Evolutionary conservation across 2,888 invertebrate genomes (phyloP).

Genomic region (Leucophenga montana): DNA sequence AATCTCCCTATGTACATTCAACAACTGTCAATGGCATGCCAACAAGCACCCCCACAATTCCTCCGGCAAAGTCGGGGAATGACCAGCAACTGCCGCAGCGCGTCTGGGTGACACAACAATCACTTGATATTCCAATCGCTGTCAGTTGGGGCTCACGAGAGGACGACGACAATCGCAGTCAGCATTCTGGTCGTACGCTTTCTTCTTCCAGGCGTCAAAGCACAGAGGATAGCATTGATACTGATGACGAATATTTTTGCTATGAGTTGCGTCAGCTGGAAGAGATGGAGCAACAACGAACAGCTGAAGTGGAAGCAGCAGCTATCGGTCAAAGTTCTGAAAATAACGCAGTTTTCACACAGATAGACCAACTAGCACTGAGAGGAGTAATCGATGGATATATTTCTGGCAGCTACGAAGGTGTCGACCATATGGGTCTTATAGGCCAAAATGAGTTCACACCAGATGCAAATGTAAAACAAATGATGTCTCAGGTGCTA

Average conservation of each 20-base stretch:
- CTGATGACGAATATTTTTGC: constrained; percentile 94
- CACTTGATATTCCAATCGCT: constrained; percentile 81
- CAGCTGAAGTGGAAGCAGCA: constrained; percentile 26
- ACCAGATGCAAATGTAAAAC: constrained; percentile 82
- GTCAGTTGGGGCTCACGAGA: constrained; percentile 73
- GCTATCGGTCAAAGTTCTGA: constrained; percentile 22
- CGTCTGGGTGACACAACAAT: constrained; percentile 77
- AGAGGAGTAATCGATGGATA: constrained; percentile 53
- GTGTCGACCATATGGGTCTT: constrained; percentile 61
- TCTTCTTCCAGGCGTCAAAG: constrained; percentile 92
- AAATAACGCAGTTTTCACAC: constrained; percentile 57
- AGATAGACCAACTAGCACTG: constrained; percentile 76
- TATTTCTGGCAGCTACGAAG: constrained; percentile 59
- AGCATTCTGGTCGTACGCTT: constrained; percentile 89
- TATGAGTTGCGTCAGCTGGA: constrained; percentile 90
- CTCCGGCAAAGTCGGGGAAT: background rate
- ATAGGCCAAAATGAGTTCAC: constrained; percentile 71
- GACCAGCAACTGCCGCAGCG: constrained; percentile 55
- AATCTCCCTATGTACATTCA: constrained; percentile 2
- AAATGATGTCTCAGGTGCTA: constrained; percentile 86
- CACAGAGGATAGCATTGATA: constrained; percentile 93
- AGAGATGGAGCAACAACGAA: constrained; percentile 86
- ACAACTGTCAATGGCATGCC: constrained; percentile 5
- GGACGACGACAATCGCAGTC: constrained; percentile 89
- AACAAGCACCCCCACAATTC: background rate